A percentile compares a stretch with the other conserved stretches of the same genome.
Evolutionary conservation across 2,797 vertebrate species (phyloP).

Genomic region (Tangara arthus): DNA sequence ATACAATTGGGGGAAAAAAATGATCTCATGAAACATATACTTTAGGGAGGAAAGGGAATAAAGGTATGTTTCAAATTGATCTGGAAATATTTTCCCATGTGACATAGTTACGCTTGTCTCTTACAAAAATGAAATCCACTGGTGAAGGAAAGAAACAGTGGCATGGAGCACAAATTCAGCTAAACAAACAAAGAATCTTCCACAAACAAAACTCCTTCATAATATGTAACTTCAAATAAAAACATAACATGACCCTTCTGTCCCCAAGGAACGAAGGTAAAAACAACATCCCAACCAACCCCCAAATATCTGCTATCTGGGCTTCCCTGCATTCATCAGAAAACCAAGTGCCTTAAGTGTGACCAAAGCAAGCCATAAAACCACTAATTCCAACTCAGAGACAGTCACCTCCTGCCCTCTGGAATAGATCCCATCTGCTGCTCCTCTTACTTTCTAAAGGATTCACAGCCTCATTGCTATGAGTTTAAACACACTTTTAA

Average conservation of each 20-base stretch:
- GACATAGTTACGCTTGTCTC: not conserved
- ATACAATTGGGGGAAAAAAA: not conserved
- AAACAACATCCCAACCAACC: not conserved
- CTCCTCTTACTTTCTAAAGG: not conserved
- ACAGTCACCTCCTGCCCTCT: slow-evolving; percentile 7
- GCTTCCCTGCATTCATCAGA: not conserved
- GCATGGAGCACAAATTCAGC: not conserved
- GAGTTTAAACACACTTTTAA: not conserved
- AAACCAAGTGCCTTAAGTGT: slow-evolving; percentile 1
- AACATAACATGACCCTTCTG: not conserved
- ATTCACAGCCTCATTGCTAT: not conserved
- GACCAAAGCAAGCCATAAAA: slow-evolving; percentile 26
- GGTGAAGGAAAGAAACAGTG: not conserved
- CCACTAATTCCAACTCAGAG: not conserved
- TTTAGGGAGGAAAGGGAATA: slow-evolving; percentile 52
- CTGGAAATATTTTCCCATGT: slow-evolving; percentile 36
- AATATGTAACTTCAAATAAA: not conserved
- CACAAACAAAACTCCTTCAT: not conserved
- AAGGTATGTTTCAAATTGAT: slow-evolving; percentile 52
- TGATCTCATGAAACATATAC: slow-evolving; percentile 41
- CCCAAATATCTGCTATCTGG: not conserved
- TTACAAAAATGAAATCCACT: not conserved
- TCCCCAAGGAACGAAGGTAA: not conserved
- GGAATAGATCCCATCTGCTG: not conserved
- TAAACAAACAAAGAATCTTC: not conserved